Evolutionary conservation across 1,140 invertebrate genomes (phyloP).

Genomic region (Belonocnema kinseyi): DNA sequence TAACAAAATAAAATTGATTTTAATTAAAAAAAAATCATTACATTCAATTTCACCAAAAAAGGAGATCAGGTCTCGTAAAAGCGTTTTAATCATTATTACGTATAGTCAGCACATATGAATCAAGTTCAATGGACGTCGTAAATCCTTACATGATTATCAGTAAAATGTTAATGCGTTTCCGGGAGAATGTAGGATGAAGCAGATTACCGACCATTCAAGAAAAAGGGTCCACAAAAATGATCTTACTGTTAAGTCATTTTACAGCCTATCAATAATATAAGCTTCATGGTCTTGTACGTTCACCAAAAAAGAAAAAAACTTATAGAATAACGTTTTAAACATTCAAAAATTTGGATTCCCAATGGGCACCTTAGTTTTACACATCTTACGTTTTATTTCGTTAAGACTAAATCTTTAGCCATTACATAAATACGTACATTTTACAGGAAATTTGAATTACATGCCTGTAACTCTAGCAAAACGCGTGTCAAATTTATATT

Average conservation of each 20-base stretch:
- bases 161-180: slow-evolving; percentile 58
- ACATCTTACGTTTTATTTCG: too few relatives aligned
- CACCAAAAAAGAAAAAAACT: too few relatives aligned
- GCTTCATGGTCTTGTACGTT: too few relatives aligned
- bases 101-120: background rate
- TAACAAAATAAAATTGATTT: too few relatives aligned
- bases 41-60: too few relatives aligned
- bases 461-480: slow-evolving; percentile 40
- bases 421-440: background rate
- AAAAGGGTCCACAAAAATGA: background rate
- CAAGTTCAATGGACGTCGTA: background rate
- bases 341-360: too few relatives aligned
- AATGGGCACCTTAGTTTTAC: too few relatives aligned
- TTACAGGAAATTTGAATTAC: slow-evolving; percentile 33
- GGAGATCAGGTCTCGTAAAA: background rate
- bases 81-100: background rate
- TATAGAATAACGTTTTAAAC: too few relatives aligned
- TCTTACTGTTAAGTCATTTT: background rate
- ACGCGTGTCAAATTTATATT: slow-evolving; percentile 45
- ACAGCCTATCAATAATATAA: background rate
- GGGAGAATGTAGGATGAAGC: slow-evolving; percentile 31
- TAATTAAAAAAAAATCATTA: too few relatives aligned
- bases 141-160: slow-evolving; percentile 47
- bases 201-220: slow-evolving; percentile 31
- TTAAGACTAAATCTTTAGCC: too few relatives aligned